Base-by-base conservation (phyloP, 2,888 invertebrate genomes). In the Cryptocephalus moraei region DNA sequence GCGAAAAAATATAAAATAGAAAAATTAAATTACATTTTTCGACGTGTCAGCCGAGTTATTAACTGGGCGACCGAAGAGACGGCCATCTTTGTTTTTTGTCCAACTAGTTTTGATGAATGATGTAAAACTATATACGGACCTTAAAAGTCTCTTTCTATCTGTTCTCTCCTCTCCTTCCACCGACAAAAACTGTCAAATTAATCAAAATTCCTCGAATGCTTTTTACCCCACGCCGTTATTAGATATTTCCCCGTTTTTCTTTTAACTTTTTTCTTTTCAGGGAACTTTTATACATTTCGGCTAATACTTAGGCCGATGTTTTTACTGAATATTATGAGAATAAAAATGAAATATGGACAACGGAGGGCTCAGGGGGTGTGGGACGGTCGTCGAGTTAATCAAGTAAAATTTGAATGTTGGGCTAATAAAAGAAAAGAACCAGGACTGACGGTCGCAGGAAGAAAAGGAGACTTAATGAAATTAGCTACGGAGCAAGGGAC, bases 151-250 rank as follows among this genome's bases (percentile, higher is more conserved):
- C 22, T 22, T 22, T 22, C 22, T 22, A 22, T 22, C 22, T 22
- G 2, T 22, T 6, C 22, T 22, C 22, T 22, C 22, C 22, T 22
- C 22, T 22, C 22, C 22, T 22, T 22, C 57, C 61, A 52, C 56
- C 56, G 56, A 61, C 58, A 57, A 61, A 42, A 62, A 61, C 64
- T 63, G 63, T 63, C 64, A 63, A 63, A 64, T 64, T 64, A 64
- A 64, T 64, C 64, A 64, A 63, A 63, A 62, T 62, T 62, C 59
- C 57, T 56, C 55, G 58, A 53, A 56, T 56, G 56, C 53, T 53
- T 56, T 53, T 53, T 54, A 48, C 50, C 56, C 57, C 53, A 40
- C 43, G 50, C 56, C 56, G 58, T 61, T 63, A 63, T 63, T 62
- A 63, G 63, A 62, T 59, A 55, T 60, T 58, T 56, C 49, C 50